A percentile compares a stretch with the other conserved stretches of the same genome.
phyloP scores from a whole-genome alignment of 2,888 invertebrate species.

The Phengaris alcon region DNA sequence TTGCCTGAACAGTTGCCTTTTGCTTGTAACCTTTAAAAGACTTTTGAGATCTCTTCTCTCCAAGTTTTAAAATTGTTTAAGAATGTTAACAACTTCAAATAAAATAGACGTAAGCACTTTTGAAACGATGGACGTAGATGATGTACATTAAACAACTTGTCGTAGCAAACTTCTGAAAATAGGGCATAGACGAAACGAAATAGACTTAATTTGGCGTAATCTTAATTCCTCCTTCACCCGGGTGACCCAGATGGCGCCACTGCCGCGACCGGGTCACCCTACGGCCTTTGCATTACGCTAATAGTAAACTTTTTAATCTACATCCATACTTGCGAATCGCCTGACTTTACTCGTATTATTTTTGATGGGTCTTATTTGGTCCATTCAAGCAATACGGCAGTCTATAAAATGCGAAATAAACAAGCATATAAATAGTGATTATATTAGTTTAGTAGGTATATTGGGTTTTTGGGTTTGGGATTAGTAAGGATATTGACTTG shows the following conservation, averaged over 20 bases:
- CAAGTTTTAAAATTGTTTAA: too few species aligned
- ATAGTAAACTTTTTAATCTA: slow-evolving; percentile 19
- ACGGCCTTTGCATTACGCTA: slow-evolving; percentile 25
- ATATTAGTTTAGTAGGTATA: too few species aligned
- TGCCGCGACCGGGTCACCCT: slow-evolving; percentile 19
- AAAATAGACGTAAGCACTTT: too few species aligned
- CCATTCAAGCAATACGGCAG: too few species aligned
- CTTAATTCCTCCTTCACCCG: not conserved
- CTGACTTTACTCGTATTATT: not conserved
- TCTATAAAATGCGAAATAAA: too few species aligned
- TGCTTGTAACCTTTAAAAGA: too few species aligned
- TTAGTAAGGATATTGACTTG: too few species aligned
- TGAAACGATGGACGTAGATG: not conserved
- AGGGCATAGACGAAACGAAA: not conserved
- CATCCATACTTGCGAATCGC: not conserved
- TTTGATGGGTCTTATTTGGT: not conserved
- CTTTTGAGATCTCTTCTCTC: too few species aligned
- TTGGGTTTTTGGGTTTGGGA: too few species aligned
- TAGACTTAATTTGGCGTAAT: slow-evolving; percentile 22
- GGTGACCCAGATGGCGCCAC: slow-evolving; percentile 25
- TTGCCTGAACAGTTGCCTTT: not conserved
- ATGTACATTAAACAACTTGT: not conserved
- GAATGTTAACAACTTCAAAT: too few species aligned
- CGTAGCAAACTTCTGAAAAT: not conserved
- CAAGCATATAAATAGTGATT: too few species aligned